Conservation (phyloP, 2,113 vertebrate species). For the Catharus bicknelli region DNA sequence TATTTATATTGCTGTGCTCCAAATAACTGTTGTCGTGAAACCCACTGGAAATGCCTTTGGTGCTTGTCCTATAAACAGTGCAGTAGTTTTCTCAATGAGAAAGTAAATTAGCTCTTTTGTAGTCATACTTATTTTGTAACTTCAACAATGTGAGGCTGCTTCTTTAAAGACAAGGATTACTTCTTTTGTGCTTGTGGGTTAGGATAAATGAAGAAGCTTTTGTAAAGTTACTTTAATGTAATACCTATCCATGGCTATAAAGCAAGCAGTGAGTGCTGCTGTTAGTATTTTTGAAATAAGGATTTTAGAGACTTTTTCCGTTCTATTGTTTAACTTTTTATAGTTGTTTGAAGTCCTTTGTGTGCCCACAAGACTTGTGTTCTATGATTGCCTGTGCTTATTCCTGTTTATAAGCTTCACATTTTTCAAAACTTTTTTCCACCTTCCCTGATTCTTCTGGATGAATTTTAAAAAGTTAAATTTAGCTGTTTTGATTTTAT, state of each 20-base stretch:
- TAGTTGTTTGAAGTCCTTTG: background rate
- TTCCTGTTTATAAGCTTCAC: background rate
- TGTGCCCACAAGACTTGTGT: background rate
- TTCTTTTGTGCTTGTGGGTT: background rate
- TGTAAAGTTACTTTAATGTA: background rate
- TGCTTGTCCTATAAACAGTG: background rate
- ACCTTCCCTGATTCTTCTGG: background rate
- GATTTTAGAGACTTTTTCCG: background rate
- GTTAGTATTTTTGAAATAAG: background rate
- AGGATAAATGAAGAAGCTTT: background rate
- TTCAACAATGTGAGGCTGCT: background rate
- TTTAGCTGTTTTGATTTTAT: background rate
- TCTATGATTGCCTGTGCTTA: background rate
- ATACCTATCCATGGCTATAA: background rate
- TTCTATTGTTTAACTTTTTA: background rate
- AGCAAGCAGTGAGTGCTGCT: background rate
- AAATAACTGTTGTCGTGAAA: background rate
- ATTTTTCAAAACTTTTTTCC: background rate
- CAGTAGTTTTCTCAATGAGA: background rate
- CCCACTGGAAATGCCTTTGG: background rate
- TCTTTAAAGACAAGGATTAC: background rate
- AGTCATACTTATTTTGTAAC: background rate
- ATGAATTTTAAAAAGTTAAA: background rate
- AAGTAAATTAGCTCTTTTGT: background rate
- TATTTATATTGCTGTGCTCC: background rate